Base-by-base conservation (phyloP, 2,113 vertebrate species). In the Epinephelus moara region DNA sequence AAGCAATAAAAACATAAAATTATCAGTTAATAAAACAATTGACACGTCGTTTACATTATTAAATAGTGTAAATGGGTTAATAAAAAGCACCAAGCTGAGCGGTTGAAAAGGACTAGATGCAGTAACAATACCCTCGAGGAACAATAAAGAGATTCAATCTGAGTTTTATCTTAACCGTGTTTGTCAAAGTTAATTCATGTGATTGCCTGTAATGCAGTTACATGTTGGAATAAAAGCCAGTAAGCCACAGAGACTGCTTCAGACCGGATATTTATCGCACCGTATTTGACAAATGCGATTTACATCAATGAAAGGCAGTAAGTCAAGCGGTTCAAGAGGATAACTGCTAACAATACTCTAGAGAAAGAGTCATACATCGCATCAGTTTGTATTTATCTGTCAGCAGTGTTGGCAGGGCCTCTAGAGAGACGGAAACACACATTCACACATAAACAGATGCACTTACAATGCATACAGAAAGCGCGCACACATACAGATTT, bases 381-480 rank as follows among this genome's bases (percentile, higher is more conserved):
- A 78, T 85, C 73, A 67, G 74, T 80, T 80, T 82, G 75, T 84
- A 52, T 89, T 83, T 82, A 91, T 92, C 79, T 91, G 82, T 90
- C 85, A 71, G 84, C 83, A 80, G 74, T 8, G 15, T 74, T 40
- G 47, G 11, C 13, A 5, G 66, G 5, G 60, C 37, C 80, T 76
- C 78, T 6, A 42, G 76, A 86, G 78, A 74, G 18, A 71, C 21
- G 37, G n/a, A 66, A 77, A 75, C 6, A 62, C 66, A 37, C 76
- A 66, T 63, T 23, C 53, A 75, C 63, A 76, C 67, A 81, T 56
- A 74, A 77, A 67, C 40, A 81, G 53, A 30, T 25, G 49, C 45
- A 56, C 18, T 66, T 56, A 9, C 21, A 70, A 62, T 49, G 63
- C 47, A 67, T 9, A 49, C n/a, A 76, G 3, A 59, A 47, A 68